Evolutionary conservation across 1,140 invertebrate genomes (phyloP).

Genomic region (Nylanderia fulva): DNA sequence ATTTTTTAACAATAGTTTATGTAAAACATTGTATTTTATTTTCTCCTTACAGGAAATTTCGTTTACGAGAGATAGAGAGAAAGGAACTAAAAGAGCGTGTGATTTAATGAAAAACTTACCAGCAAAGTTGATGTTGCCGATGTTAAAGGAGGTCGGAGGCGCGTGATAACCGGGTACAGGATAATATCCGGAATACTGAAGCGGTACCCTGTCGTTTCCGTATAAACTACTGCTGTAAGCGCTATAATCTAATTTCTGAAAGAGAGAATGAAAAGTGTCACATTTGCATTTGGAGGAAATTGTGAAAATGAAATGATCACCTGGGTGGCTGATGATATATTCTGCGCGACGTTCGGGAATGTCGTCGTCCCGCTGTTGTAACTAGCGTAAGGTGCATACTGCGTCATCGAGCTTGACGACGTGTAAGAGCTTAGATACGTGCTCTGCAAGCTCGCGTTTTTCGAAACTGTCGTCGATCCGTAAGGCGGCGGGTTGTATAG

Average conservation of each 20-base stretch:
- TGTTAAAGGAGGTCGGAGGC: constrained; percentile 84
- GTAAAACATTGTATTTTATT: not conserved
- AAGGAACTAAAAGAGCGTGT: too few relatives aligned
- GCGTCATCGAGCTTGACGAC: constrained; percentile 82
- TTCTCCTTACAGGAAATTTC: not conserved
- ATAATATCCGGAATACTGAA: constrained; percentile 84
- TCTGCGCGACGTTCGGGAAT: constrained; percentile 87
- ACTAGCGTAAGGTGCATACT: constrained; percentile 87
- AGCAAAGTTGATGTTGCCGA: constrained; percentile 84
- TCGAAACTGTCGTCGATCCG: constrained; percentile 78
- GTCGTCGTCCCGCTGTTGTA: constrained; percentile 87
- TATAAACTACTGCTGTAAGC: constrained; percentile 83
- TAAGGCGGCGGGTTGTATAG: constrained; percentile 82
- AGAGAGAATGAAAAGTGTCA: not conserved
- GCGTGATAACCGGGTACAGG: constrained; percentile 83
- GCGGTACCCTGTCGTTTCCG: constrained; percentile 83
- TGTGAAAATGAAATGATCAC: constrained; percentile 76
- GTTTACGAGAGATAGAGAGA: not conserved
- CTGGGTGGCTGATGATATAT: constrained; percentile 89
- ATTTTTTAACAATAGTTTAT: too few relatives aligned
- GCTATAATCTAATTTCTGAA: constrained; percentile 84
- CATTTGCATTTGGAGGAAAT: not conserved
- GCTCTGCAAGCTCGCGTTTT: constrained; percentile 86
- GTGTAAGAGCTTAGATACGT: constrained; percentile 84
- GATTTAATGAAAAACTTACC: constrained; percentile 71